Base-by-base conservation (phyloP, 2,888 invertebrate species). In the Folsomia candida region DNA sequence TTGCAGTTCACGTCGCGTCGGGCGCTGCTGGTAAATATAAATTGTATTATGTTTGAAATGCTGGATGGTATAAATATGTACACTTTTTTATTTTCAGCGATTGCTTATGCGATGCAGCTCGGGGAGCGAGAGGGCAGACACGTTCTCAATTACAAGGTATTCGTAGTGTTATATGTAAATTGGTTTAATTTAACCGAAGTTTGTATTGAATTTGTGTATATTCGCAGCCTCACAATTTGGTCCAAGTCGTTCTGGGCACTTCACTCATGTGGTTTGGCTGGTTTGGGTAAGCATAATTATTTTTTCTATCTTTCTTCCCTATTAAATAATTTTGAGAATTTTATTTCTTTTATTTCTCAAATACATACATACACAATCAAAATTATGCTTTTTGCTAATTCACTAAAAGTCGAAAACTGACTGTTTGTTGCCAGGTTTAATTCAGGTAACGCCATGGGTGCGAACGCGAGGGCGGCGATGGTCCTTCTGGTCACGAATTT, bases 191-290 rank as follows among this genome's bases (percentile, higher is more conserved):
- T n/a, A n/a, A n/a, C n/a, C n/a, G n/a, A n/a, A n/a, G n/a, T n/a
- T n/a, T 37, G n/a, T n/a, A 37, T 37, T 14, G 6, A 37, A 37
- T 37, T 37, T 37, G n/a, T n/a, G n/a, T 37, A 14, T 37, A 4
- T 14, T 14, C 37, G 14, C 37, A 37, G 37, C 73, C 77, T 1
- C 77, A 77, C 58, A 76, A 73, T 58, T 47, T 77, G 14, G 70
- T 73, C n/a, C 74, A 77, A 67, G 77, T 77, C 2, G 63, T 74
- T 3, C 59, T 76, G 18, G 77, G 77, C 22, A 77, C 77, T 3
- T 63, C 70, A 0, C 37, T 77, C n/a, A 76, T 77, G 2, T 77
- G 77, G 77, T 54, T 73, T 22, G 76, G 76, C 1, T 77, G 76
- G 76, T 76, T 77, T 65, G 76, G 76, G n/a, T 75, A 37, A 14